Percentiles rank a stretch among this genome's conserved stretches.
Conservation (phyloP, 2,113 vertebrate species). For the Empidonax alnorum region DNA sequence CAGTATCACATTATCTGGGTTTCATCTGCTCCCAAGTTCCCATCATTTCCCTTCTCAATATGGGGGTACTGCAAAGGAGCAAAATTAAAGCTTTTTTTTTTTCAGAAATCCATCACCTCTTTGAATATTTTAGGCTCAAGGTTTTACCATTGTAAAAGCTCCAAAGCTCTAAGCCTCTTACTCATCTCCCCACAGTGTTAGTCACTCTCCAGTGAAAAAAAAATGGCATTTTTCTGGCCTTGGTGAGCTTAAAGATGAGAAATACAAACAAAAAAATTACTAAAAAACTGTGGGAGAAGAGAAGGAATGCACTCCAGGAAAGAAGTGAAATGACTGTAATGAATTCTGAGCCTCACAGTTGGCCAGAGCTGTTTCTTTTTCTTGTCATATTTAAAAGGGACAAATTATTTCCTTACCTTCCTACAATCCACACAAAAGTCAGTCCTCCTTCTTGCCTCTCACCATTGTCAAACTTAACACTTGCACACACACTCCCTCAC, state of each 20-base stretch:
- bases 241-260: not conserved
- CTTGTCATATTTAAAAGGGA: not conserved
- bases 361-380: not conserved
- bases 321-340: not conserved
- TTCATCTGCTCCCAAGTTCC: not conserved
- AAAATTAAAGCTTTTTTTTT: not conserved
- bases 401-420: not conserved
- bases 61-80: not conserved
- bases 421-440: not conserved
- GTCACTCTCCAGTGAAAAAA: not conserved
- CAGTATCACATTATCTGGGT: not conserved
- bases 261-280: not conserved
- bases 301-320: not conserved
- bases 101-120: not conserved
- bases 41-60: not conserved
- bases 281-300: not conserved
- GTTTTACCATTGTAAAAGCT: not conserved
- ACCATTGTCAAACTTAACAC: not conserved
- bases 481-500: not conserved
- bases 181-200: not conserved
- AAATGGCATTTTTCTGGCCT: not conserved
- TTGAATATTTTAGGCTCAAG: not conserved
- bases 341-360: not conserved
- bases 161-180: not conserved
- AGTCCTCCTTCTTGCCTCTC: not conserved